Conservation (phyloP, 2,113 vertebrate species). For the Burhinus bistriatus region DNA sequence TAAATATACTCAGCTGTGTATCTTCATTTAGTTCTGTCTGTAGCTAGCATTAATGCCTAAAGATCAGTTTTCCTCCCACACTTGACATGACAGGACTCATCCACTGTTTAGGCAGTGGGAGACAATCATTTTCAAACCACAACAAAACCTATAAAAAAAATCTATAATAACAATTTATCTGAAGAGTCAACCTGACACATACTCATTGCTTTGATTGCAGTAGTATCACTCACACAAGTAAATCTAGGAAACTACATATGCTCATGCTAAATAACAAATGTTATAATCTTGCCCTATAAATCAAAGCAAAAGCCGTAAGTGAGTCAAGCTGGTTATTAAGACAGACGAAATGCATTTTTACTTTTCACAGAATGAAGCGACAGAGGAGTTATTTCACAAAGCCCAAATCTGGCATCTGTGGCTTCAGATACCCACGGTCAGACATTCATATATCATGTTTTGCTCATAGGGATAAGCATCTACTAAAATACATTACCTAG, state of each 20-base stretch:
- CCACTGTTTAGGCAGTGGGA: not conserved
- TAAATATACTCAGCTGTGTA: not conserved
- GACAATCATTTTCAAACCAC: not conserved
- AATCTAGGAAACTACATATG: not conserved
- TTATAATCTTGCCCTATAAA: not conserved
- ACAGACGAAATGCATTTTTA: not conserved
- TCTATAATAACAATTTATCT: not conserved
- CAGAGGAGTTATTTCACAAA: not conserved
- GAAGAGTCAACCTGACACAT: not conserved
- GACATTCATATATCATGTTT: not conserved
- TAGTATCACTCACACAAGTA: not conserved
- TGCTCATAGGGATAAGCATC: not conserved
- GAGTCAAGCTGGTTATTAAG: not conserved
- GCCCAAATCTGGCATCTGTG: not conserved
- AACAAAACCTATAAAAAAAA: not conserved
- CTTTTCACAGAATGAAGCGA: not conserved
- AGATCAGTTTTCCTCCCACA: not conserved
- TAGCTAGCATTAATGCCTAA: not conserved
- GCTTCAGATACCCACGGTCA: not conserved
- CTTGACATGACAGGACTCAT: not conserved
- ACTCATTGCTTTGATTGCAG: not conserved
- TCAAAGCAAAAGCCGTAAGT: not conserved
- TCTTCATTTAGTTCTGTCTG: not conserved
- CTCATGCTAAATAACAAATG: not conserved
- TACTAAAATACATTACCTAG: not conserved